Conservation (phyloP, 92 coral and sea anemone genomes). For the Virgularia gustaviana region DNA sequence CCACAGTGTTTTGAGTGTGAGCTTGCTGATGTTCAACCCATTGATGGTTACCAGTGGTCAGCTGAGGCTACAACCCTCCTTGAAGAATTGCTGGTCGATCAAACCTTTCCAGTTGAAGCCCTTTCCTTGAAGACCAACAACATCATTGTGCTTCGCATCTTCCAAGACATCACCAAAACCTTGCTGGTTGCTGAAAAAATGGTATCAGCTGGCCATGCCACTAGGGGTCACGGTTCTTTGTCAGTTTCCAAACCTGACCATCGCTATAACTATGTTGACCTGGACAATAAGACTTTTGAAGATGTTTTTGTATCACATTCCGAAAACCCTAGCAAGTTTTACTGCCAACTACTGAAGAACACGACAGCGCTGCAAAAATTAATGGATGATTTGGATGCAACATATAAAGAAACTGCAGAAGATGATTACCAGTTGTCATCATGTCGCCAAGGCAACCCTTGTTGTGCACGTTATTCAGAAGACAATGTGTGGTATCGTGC, state of each 20-base stretch:
- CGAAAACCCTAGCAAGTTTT: conserved; percentile 67
- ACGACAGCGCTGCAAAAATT: conserved; percentile 51
- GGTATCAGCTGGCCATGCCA: conserved; percentile 39
- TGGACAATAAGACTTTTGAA: conserved; percentile 51
- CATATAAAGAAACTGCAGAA: conserved; percentile 63
- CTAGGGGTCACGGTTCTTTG: background rate
- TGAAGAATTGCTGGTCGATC: conserved; percentile 65
- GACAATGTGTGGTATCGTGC: conserved; percentile 89
- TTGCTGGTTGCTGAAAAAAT: conserved; percentile 52
- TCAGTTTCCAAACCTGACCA: conserved; percentile 4
- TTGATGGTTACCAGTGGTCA: conserved; percentile 51
- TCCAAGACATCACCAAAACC: conserved; percentile 60
- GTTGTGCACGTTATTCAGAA: conserved; percentile 89
- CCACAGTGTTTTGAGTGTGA: conserved; percentile 88
- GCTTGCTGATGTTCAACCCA: conserved; percentile 54
- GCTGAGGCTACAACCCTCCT: conserved; percentile 51
- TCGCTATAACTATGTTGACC: conserved; percentile 49
- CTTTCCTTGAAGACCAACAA: conserved; percentile 63
- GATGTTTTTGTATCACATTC: conserved; percentile 70
- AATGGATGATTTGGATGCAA: conserved; percentile 70
- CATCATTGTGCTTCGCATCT: conserved; percentile 60
- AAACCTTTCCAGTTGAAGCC: conserved; percentile 45
- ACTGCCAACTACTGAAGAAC: conserved; percentile 67
- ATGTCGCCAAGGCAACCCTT: conserved; percentile 68
- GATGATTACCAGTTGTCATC: conserved; percentile 66